A percentile compares a stretch with the other conserved stretches of the same genome.
Conservation (phyloP, 2,888 invertebrate species). For the Trachelus tabidus region DNA sequence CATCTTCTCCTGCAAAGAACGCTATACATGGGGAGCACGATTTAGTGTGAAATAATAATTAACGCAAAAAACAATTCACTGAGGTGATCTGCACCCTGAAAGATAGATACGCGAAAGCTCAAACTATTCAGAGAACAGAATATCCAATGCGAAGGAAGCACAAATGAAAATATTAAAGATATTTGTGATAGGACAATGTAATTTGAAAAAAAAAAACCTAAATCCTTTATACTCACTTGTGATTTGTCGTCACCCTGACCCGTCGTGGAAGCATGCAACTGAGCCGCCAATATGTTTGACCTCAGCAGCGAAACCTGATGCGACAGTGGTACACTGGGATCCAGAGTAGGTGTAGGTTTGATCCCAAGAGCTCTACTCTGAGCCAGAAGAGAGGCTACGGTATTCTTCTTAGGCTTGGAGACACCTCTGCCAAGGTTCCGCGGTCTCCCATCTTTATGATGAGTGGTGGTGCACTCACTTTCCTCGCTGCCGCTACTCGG, state of each 20-base stretch:
- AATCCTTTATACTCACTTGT: constrained; percentile 45
- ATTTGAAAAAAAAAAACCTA: not conserved
- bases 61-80: constrained; percentile 24
- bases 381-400: constrained; percentile 87
- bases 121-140: not conserved
- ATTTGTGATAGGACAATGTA: not conserved
- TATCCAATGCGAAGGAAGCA: constrained; percentile 7
- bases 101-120: not conserved
- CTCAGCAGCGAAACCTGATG: constrained; percentile 71
- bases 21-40: constrained; percentile 51
- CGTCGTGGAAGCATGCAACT: constrained; percentile 64
- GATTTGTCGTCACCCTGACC: constrained; percentile 57
- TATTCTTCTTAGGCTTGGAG: constrained; percentile 92
- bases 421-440: constrained; percentile 88
- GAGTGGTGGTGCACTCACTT: constrained; percentile 69
- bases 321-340: constrained; percentile 70
- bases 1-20: constrained; percentile 64
- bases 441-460: constrained; percentile 80
- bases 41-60: constrained; percentile 52
- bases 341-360: constrained; percentile 75
- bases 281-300: constrained; percentile 76
- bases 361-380: constrained; percentile 87
- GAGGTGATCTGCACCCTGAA: not conserved
- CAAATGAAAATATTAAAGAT: constrained; percentile 8
- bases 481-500: constrained; percentile 74